Evolutionary conservation across 2,888 invertebrate genomes (phyloP).

Genomic region (Arrhopalites spinosus): DNA sequence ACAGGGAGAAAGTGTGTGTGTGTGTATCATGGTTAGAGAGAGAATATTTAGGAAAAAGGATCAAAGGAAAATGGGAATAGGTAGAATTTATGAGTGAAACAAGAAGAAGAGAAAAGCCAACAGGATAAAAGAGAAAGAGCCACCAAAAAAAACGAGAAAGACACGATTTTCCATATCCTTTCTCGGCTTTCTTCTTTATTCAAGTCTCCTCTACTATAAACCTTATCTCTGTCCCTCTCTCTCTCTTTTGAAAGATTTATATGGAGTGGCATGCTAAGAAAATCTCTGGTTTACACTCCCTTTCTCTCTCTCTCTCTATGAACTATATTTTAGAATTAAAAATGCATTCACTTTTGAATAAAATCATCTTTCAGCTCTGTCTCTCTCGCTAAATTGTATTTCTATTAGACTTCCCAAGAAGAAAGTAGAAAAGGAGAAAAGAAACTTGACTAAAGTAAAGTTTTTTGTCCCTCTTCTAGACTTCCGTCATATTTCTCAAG

Average conservation of each 20-base stretch:
- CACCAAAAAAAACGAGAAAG: background rate
- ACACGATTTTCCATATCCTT: background rate
- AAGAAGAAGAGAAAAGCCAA: constrained; percentile 2
- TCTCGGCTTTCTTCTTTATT: background rate
- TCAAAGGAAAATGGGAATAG: constrained; percentile 11
- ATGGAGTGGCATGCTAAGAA: background rate
- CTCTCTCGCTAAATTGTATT: background rate
- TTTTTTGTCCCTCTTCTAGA: background rate
- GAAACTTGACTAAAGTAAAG: background rate
- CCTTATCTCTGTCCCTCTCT: too few relatives aligned
- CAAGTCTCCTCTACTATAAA: background rate
- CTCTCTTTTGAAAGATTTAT: too few relatives aligned
- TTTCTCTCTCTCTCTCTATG: background rate
- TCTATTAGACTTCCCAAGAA: background rate
- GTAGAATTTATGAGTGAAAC: constrained; percentile 2
- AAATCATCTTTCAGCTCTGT: background rate
- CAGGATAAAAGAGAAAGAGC: constrained; percentile 5
- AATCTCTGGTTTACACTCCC: background rate
- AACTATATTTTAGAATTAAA: constrained; percentile 4
- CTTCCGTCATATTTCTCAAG: background rate
- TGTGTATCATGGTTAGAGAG: background rate
- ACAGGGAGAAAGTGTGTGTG: too few relatives aligned
- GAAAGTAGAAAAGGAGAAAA: background rate
- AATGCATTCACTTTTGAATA: background rate
- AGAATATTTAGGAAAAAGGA: background rate